Evolutionary conservation across 2,888 invertebrate genomes (phyloP).

Genomic region (Synergus japonicus): DNA sequence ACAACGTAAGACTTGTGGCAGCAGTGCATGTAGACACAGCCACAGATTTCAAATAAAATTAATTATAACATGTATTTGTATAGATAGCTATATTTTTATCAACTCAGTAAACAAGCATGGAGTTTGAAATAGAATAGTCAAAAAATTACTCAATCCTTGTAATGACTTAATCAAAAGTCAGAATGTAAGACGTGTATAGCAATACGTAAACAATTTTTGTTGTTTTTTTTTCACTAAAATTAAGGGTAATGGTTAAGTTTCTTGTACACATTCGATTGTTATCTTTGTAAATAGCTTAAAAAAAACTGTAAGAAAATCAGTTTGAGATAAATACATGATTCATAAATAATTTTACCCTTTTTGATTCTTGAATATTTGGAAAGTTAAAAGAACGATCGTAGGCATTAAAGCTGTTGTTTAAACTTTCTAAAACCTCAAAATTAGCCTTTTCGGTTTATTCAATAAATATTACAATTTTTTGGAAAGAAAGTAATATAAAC

Average conservation of each 20-base stretch:
- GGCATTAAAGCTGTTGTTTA: no score
- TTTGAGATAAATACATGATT: constrained; percentile 39
- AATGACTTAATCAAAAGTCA: constrained; percentile 28
- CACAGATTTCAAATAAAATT: background rate
- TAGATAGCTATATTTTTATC: constrained; percentile 31
- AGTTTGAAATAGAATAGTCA: background rate
- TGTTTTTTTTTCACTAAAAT: constrained; percentile 1
- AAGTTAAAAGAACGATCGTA: background rate
- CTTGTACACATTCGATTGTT: constrained; percentile 18
- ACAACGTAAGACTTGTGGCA: background rate
- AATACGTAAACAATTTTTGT: background rate
- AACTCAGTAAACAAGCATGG: background rate
- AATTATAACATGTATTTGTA: constrained; percentile 9
- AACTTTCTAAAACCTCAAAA: no score
- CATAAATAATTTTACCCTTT: background rate
- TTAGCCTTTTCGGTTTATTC: no score
- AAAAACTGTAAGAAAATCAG: constrained; percentile 28
- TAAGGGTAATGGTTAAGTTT: constrained; percentile 18
- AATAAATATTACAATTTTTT: no score
- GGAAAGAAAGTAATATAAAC: no score
- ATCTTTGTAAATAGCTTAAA: constrained; percentile 28
- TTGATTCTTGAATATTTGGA: background rate
- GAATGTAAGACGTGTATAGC: constrained; percentile 3
- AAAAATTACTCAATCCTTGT: constrained; percentile 6
- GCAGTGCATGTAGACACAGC: background rate